These are phyloP conservation scores for Petrolisthes cinctipes DNA, from an alignment of 2,888 invertebrate genomes.

Conservation along the genomic window DNA sequence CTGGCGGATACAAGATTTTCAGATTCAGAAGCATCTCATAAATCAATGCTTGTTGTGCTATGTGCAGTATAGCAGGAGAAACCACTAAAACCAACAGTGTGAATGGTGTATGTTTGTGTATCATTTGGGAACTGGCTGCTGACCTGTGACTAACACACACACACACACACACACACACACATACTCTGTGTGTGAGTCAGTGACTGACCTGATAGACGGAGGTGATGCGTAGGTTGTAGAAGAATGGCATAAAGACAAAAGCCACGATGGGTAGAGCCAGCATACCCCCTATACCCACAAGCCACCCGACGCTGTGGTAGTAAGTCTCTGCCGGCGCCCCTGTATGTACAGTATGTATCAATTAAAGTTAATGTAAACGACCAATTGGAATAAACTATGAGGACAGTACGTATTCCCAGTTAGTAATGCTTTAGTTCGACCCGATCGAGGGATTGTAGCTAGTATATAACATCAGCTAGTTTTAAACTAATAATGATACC, in stretches of 20 bases:
- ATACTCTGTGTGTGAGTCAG: not conserved
- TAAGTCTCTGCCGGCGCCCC: constrained; percentile 69
- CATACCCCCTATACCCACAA: constrained; percentile 67
- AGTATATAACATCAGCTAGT: not conserved
- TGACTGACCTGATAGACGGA: constrained; percentile 69
- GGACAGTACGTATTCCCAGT: not conserved
- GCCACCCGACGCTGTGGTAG: constrained; percentile 67
- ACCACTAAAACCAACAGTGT: not conserved
- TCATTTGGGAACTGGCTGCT: not conserved
- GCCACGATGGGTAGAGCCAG: constrained; percentile 39
- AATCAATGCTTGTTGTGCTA: too few species aligned
- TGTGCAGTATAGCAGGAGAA: too few species aligned
- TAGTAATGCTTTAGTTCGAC: not conserved
- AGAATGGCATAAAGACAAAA: constrained; percentile 67
- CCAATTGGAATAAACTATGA: not conserved
- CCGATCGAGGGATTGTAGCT: not conserved
- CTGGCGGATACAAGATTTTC: too few species aligned
- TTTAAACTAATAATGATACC: not conserved
- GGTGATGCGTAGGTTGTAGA: constrained; percentile 68
- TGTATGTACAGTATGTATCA: constrained; percentile 27
- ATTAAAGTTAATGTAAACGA: not conserved
- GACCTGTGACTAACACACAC: not conserved
- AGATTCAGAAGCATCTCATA: too few species aligned
- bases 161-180: not conserved
- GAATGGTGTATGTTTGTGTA: too few species aligned